Evolutionary conservation across 2,888 invertebrate species (phyloP), one percentile per base, ranked within the genome.

Genomic region (Drosophila pullipes): DNA sequence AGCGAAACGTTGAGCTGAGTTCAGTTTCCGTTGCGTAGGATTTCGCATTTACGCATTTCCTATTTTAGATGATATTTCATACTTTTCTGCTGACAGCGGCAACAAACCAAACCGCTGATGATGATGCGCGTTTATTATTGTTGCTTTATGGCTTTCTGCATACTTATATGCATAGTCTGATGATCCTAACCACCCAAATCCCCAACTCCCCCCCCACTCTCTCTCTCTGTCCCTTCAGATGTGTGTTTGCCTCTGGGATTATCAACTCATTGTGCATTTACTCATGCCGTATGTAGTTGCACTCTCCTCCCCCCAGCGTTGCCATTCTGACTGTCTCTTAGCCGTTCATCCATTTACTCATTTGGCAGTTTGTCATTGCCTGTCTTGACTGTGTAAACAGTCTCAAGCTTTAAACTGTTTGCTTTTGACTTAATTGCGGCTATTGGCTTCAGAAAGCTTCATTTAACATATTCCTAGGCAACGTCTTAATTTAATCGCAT

Each of bases 11-110:
- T 69, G 78, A 76, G 77, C 72, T 84, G 78, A 72, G 73, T 85
- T 69, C 76, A 83, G 89, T 77, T 87, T 87, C 86, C 86, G 86
- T 87, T 87, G 85, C 82, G 85, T 88, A 78, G 90, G 60, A 82
- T 88, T 90, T 88, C 89, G 77, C 88, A 90, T 86, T 90, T 88
- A 86, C 86, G 86, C 86, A 90, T 86, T 86, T 87, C 87, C 87
- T 81, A 85, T 87, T 87, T 90, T 89, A 89, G 90, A 90, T 89
- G 90, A 90, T 85, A 85, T 85, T 85, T 85, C 85, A 89, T 85
- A 85, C 85, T 87, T 89, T 85, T 85, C 73, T 85, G 85, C 85
- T 85, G 85, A 85, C 85, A 85, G 89, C 78, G 71, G 69, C 78
- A 74, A 62, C 64, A 59, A 63, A 70, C 59, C 67, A 64, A 64